phyloP scores from a whole-genome alignment of 35 echinoderm and acorn worm genomes.

The Eucidaris tribuloides region DNA sequence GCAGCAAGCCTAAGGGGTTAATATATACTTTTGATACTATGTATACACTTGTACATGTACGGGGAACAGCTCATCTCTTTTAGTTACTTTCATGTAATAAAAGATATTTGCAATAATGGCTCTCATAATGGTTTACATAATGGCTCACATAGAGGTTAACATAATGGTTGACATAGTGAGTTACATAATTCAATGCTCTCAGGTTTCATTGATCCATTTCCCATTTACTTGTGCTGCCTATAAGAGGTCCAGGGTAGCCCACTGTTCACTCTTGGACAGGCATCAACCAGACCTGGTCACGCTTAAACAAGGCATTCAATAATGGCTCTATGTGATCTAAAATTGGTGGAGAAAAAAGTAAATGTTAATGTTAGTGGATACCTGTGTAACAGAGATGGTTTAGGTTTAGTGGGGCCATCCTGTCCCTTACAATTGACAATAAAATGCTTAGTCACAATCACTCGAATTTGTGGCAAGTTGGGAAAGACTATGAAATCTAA shows the following conservation, averaged over 20 bases:
- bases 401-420: neutral
- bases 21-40: no score
- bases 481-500: no score
- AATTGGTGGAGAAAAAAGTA: neutral
- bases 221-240: constrained; percentile 70
- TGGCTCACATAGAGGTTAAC: neutral
- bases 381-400: neutral
- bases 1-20: no score
- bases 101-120: neutral
- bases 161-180: no score
- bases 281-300: constrained; percentile 48
- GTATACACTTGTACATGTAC: no score
- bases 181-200: neutral
- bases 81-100: neutral
- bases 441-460: neutral
- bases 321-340: constrained; percentile 91
- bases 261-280: constrained; percentile 93
- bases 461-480: no score
- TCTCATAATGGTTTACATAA: no score
- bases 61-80: neutral
- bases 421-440: neutral
- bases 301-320: constrained; percentile 56
- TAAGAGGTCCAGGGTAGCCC: constrained; percentile 91
- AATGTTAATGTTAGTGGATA: neutral
- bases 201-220: neutral